These are phyloP conservation scores for Trachelus stipa DNA, from an alignment of 2,888 invertebrate genomes.

Conservation along the genomic window DNA sequence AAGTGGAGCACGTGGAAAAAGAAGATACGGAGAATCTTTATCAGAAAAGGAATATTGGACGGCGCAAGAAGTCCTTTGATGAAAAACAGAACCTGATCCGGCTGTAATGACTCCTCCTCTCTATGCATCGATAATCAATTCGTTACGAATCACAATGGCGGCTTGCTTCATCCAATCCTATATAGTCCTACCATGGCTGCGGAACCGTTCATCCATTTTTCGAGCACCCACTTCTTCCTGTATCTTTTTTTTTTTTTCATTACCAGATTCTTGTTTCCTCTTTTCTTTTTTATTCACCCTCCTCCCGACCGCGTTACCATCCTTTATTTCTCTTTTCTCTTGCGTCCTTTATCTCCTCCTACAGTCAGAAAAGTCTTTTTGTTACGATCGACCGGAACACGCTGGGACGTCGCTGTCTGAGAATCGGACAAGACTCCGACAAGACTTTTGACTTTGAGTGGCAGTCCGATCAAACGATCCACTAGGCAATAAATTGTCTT, in stretches of 20 bases:
- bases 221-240: slow-evolving; percentile 19
- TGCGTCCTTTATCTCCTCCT: background rate
- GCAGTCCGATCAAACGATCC: slow-evolving; percentile 19
- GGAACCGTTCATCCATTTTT: slow-evolving; percentile 18
- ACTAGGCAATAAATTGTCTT: slow-evolving; percentile 12
- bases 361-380: background rate
- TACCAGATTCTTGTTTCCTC: background rate
- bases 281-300: slow-evolving; percentile 15
- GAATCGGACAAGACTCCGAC: slow-evolving; percentile 13
- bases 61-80: slow-evolving; percentile 13
- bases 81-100: slow-evolving; percentile 20
- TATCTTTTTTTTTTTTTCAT: background rate
- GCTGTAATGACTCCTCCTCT: slow-evolving; percentile 8
- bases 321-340: background rate
- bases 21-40: background rate
- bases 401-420: background rate
- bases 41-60: background rate
- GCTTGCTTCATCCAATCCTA: background rate
- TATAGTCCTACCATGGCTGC: slow-evolving; percentile 7
- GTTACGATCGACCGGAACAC: background rate
- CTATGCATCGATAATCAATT: slow-evolving; percentile 22
- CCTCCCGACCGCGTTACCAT: slow-evolving; percentile 1
- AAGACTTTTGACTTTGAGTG: slow-evolving; percentile 24
- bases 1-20: background rate
- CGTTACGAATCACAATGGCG: slow-evolving; percentile 20